These are phyloP conservation scores for Clunio marinus DNA, from an alignment of 2,888 invertebrate genomes.

Conservation along the genomic window DNA sequence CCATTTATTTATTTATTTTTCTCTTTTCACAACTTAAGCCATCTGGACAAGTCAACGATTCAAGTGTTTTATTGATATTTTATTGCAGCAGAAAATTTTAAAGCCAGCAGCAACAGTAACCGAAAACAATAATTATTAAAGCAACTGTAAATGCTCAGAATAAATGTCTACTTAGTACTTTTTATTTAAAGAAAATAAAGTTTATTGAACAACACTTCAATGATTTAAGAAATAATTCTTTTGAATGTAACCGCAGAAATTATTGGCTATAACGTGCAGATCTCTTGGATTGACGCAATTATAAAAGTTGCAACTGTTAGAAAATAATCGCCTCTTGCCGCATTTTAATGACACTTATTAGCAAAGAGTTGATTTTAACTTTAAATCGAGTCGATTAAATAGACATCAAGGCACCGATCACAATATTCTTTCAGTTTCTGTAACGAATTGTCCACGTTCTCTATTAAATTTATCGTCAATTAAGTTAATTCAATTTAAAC, in stretches of 20 bases:
- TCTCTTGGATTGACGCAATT: not conserved
- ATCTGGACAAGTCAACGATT: not conserved
- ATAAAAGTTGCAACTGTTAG: not conserved
- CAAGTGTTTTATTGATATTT: slow-evolving; percentile 23
- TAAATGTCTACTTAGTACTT: no score
- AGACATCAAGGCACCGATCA: slow-evolving; percentile 6
- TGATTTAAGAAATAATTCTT: not conserved
- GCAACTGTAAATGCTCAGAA: not conserved
- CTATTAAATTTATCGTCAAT: not conserved
- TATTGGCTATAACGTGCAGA: not conserved
- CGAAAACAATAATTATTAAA: slow-evolving; percentile 5
- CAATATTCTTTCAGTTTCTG: not conserved
- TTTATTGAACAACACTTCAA: not conserved
- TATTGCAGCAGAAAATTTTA: not conserved
- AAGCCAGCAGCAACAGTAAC: slow-evolving; percentile 11
- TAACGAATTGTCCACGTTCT: slow-evolving; percentile 3
- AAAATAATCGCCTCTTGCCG: no score
- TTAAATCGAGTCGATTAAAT: not conserved
- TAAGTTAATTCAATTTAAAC: not conserved
- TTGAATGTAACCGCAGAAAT: not conserved
- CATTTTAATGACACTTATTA: not conserved
- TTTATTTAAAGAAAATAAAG: not conserved
- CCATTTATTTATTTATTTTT: not conserved
- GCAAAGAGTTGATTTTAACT: not conserved
- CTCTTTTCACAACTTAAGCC: not conserved